Conservation (phyloP, 1,140 invertebrate species). For the Streblospio benedicti region DNA sequence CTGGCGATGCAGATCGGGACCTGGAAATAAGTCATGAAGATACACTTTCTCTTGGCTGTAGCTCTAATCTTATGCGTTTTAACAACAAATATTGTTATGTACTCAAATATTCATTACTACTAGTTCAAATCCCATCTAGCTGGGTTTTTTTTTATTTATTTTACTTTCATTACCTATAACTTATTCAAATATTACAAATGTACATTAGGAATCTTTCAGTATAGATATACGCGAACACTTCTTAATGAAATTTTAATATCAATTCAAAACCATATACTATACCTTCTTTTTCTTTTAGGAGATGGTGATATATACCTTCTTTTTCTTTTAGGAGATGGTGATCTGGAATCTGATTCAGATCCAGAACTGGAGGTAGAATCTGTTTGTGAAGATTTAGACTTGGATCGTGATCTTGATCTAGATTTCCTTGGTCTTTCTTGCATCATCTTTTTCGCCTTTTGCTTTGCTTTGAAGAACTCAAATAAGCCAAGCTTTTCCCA, state of each 20-base stretch:
- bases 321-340: conserved; percentile 11
- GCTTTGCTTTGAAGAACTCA: conserved; percentile 95
- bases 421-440: conserved; percentile 54
- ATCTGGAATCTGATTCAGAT: conserved; percentile 19
- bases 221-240: too few relatives aligned
- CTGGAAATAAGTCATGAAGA: conserved; percentile 17
- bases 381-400: conserved; percentile 16
- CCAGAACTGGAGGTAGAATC: conserved; percentile 23
- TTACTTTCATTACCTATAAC: too few relatives aligned
- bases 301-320: conserved; percentile 1
- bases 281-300: conserved; percentile 9
- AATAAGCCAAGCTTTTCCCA: conserved; percentile 95
- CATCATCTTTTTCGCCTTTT: conserved; percentile 76
- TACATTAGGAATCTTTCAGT: too few relatives aligned
- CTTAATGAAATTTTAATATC: too few relatives aligned
- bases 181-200: too few relatives aligned
- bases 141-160: too few relatives aligned
- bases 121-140: too few relatives aligned
- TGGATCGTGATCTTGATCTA: conserved; percentile 34
- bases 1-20: conserved; percentile 26
- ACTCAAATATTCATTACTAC: too few relatives aligned
- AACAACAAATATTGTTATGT: too few relatives aligned
- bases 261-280: too few relatives aligned
- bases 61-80: too few relatives aligned
- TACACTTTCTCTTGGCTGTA: too few relatives aligned